phyloP scores from a whole-genome alignment of 2,888 invertebrate genomes.

The Drosophila helvetica region DNA sequence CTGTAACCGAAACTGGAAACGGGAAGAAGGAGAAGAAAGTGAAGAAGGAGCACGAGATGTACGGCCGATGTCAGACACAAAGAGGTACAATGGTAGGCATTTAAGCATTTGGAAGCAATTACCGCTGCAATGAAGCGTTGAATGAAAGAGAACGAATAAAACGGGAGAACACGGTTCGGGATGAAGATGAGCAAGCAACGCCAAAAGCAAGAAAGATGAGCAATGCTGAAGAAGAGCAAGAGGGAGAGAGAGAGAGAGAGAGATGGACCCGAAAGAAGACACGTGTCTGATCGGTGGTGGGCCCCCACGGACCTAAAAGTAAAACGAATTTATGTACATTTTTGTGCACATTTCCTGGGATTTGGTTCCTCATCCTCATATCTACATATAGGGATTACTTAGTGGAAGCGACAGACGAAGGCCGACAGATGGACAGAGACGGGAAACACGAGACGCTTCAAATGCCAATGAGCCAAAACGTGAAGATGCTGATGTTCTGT shows the following conservation, averaged over 20 bases:
- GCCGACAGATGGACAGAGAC: constrained; percentile 1
- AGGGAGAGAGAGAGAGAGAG: neutral
- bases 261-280: constrained; percentile 11
- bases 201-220: neutral
- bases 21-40: constrained; percentile 2
- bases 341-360: constrained; percentile 67
- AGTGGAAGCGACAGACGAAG: constrained; percentile 53
- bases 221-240: neutral
- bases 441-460: constrained; percentile 74
- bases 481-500: constrained; percentile 26
- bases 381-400: constrained; percentile 62
- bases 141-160: constrained; percentile 65
- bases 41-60: constrained; percentile 5
- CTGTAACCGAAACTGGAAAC: constrained; percentile 41
- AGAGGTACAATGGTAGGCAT: constrained; percentile 65
- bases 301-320: constrained; percentile 19
- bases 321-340: constrained; percentile 70
- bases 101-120: constrained; percentile 81
- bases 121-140: constrained; percentile 77
- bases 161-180: constrained; percentile 4
- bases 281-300: constrained; percentile 44
- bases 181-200: neutral
- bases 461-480: constrained; percentile 70
- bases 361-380: constrained; percentile 23
- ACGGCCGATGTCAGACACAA: constrained; percentile 16